phyloP scores from a whole-genome alignment of 2,888 invertebrate genomes.

The Tetranychus piercei region DNA sequence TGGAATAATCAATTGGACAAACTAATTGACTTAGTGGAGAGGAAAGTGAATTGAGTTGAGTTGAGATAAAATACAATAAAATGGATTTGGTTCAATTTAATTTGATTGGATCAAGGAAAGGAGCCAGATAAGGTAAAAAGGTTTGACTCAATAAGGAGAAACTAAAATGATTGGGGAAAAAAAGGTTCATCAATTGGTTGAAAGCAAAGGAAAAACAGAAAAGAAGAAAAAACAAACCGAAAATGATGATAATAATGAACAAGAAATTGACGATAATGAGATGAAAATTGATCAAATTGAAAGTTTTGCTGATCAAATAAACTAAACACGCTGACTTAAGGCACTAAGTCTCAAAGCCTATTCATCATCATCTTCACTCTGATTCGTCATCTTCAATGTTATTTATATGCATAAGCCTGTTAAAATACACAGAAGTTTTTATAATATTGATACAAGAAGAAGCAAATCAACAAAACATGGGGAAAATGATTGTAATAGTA shows the following conservation, averaged over 20 bases:
- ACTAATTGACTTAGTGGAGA: constrained; percentile 4
- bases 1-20: neutral
- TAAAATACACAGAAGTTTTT: neutral
- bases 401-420: neutral
- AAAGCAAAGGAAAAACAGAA: neutral
- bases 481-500: neutral
- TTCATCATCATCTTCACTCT: neutral
- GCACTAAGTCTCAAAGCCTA: neutral
- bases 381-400: neutral
- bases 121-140: neutral
- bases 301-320: neutral
- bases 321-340: neutral
- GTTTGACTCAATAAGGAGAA: neutral
- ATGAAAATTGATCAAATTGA: neutral
- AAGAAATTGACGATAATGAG: neutral
- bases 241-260: neutral
- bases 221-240: neutral
- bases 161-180: neutral
- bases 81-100: neutral
- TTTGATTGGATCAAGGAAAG: neutral
- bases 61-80: neutral
- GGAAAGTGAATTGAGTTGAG: neutral
- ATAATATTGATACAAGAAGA: neutral
- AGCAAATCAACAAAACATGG: neutral
- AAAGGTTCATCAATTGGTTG: neutral